Evolutionary conservation across 2,888 invertebrate species (phyloP), one percentile per base, ranked within the genome.

Genomic region (Dryadula phaetusa): DNA sequence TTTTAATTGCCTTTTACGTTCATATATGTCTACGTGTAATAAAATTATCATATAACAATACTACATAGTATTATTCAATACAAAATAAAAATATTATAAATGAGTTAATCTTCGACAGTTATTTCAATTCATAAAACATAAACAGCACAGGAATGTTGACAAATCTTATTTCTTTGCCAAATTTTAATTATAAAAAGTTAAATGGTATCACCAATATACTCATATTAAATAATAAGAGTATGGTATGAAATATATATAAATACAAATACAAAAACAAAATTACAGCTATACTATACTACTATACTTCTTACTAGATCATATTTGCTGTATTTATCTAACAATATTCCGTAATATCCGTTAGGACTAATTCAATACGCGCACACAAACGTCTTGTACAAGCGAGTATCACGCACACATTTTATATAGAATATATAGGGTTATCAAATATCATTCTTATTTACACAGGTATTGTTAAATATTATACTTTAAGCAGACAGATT

Each of bases 321-420:
- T 86, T 84, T 79, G 75, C 81, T 81, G 82, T 76, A 88, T 85
- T 87, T 88, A 88, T 86, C 83, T 82, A 79, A 85, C 80, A 75
- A 85, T 74, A 87, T 90, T 90, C 91, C 85, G 90, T 91, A 90
- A 92, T 90, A 89, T 92, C 92, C 92, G 92, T 88, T 91, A 89
- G 83, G 82, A 89, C 81, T 88, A 87, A 88, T 88, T 86, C 82
- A 85, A 85, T 84, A 79, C 82, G 81, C 82, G 73, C 86, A 86
- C 79, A 82, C 82, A 73, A 63, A 72, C 53, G 65, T 53, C 62
- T 53, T 63, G 67, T 58, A 62, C 64, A 56, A 64, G 70, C 63
- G 69, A 66, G 70, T 67, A 71, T 70, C 70, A 62, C 69, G 67
- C 73, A 74, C 76, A 74, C 69, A 69, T 67, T 61, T 32, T 28